Conservation (phyloP, 2,113 vertebrate genomes). For the Brachirus orientalis region DNA sequence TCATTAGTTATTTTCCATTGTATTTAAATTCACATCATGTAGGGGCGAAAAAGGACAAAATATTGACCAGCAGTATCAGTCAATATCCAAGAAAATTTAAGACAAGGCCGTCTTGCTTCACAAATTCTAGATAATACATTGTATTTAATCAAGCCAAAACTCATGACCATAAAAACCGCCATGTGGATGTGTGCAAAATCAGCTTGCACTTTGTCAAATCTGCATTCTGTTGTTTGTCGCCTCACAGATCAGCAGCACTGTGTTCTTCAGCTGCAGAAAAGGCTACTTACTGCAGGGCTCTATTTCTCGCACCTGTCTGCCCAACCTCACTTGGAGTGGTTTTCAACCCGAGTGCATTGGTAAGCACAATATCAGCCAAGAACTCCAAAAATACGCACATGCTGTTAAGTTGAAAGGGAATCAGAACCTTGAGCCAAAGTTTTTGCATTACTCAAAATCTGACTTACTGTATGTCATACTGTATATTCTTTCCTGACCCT, state of each 20-base stretch:
- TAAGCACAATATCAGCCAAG: constrained; percentile 68
- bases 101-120: no score
- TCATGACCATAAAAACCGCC: background rate
- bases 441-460: background rate
- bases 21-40: no score
- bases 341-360: constrained; percentile 93
- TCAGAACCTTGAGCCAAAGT: constrained; percentile 1
- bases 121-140: no score
- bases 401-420: background rate
- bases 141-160: background rate
- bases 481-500: background rate
- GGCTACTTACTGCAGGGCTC: constrained; percentile 97
- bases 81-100: no score
- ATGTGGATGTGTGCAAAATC: background rate
- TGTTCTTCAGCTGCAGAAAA: constrained; percentile 95
- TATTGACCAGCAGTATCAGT: no score
- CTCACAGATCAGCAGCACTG: constrained; percentile 85
- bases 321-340: constrained; percentile 98
- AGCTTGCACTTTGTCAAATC: background rate
- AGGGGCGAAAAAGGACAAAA: no score
- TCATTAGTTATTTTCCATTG: no score
- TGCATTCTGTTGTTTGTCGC: background rate
- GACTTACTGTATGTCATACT: fast-evolving
- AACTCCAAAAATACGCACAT: constrained; percentile 1
- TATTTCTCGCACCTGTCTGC: constrained; percentile 93